Percentiles rank a stretch among this genome's conserved stretches.
Conservation (phyloP, 2,113 vertebrate species). For the Heloderma charlesbogerti region DNA sequence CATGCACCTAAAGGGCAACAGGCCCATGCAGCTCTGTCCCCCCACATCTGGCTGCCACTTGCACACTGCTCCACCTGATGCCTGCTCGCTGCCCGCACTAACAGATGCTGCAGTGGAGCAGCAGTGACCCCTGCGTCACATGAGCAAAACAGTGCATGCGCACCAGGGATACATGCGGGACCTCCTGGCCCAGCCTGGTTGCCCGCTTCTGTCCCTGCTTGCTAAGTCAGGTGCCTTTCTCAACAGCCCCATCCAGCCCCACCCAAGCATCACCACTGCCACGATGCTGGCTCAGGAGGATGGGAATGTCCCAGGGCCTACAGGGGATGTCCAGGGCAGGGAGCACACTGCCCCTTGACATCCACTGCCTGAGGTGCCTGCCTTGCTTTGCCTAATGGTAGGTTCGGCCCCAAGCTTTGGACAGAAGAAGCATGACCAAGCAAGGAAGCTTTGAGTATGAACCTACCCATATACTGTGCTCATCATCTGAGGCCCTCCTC, state of each 20-base stretch:
- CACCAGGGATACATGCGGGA: not conserved
- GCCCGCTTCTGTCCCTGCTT: not conserved
- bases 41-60: not conserved
- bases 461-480: no score
- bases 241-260: not conserved
- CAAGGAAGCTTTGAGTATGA: not conserved
- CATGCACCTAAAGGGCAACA: not conserved
- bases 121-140: not conserved
- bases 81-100: no score
- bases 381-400: not conserved
- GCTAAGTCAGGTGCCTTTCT: not conserved
- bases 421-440: not conserved
- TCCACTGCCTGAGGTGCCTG: not conserved
- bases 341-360: not conserved
- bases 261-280: not conserved
- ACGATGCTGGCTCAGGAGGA: not conserved
- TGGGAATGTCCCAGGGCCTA: not conserved
- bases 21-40: not conserved
- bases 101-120: not conserved
- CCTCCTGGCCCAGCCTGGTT: not conserved
- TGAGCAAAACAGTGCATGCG: not conserved
- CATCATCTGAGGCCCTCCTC: no score
- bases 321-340: no score
- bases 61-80: no score
- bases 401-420: not conserved